Conservation (phyloP, 2,113 vertebrate genomes). For the Entelurus aequoreus region DNA sequence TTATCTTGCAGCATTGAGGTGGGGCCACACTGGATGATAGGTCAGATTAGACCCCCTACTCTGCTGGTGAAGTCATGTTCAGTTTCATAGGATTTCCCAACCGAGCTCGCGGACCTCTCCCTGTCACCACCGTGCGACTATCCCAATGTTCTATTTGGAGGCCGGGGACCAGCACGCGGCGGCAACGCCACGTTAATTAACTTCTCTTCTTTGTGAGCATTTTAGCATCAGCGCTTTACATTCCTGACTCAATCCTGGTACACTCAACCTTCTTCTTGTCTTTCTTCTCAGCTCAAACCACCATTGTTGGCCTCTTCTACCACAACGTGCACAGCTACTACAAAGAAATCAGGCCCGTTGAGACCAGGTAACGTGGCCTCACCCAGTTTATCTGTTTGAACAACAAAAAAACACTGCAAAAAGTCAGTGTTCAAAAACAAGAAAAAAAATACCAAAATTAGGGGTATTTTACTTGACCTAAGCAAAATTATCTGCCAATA, state of each 20-base stretch:
- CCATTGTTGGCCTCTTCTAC: conserved; percentile 88
- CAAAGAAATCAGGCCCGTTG: conserved; percentile 74
- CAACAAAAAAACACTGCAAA: too few species aligned
- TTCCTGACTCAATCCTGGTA: conserved; percentile 39
- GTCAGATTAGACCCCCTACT: conserved; percentile 46
- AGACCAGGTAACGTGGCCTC: conserved; percentile 77
- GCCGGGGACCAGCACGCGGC: conserved; percentile 48
- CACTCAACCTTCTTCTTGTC: conserved; percentile 16
- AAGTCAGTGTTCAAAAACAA: too few species aligned
- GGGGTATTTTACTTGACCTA: too few species aligned
- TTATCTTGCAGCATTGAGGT: conserved; percentile 46
- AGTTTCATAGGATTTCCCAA: conserved; percentile 52
- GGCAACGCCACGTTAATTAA: conserved; percentile 65
- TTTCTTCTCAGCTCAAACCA: conserved; percentile 78
- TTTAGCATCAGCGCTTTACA: conserved; percentile 54
- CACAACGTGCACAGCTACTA: conserved; percentile 85
- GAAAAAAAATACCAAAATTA: too few species aligned
- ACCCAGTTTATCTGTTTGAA: neutral
- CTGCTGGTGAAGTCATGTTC: conserved; percentile 41
- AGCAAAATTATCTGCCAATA: too few species aligned
- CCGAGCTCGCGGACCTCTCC: conserved; percentile 21
- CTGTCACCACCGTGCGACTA: conserved; percentile 57
- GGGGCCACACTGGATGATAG: conserved; percentile 35
- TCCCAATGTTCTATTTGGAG: conserved; percentile 42
- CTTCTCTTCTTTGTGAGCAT: conserved; percentile 43